These are phyloP conservation scores for Tauraco hartlaubi DNA, from an alignment of 2,797 vertebrate genomes.

Conservation along the genomic window DNA sequence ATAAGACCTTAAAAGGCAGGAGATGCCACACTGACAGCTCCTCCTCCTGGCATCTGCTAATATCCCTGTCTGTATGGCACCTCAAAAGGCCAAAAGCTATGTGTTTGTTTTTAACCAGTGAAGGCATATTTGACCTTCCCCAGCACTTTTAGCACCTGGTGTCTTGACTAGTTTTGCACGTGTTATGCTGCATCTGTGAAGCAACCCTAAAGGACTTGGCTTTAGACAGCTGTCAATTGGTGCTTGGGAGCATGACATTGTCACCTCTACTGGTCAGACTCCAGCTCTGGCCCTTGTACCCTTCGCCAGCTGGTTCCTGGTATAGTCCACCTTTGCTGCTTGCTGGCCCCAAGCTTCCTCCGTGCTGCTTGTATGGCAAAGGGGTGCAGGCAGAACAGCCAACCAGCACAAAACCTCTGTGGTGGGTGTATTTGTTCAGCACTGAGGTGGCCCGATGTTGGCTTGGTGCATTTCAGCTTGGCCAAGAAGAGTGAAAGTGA, in stretches of 20 bases:
- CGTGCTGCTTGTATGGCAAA: neutral
- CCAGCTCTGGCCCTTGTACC: neutral
- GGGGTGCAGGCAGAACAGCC: neutral
- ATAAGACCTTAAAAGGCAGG: neutral
- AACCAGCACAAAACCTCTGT: neutral
- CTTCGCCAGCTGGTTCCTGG: neutral
- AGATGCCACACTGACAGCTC: neutral
- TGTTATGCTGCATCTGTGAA: neutral
- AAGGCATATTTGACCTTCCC: constrained; percentile 24
- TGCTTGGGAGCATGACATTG: neutral
- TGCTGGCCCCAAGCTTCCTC: neutral
- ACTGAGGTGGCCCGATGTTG: neutral
- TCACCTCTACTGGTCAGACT: neutral
- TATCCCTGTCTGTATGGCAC: neutral
- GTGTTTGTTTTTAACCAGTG: neutral
- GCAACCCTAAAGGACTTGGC: neutral
- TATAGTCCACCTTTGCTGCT: neutral
- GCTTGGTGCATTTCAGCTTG: neutral
- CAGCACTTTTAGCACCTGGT: neutral
- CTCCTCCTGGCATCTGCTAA: constrained; percentile 28
- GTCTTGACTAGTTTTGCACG: constrained; percentile 21
- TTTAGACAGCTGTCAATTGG: neutral
- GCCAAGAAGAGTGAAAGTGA: neutral
- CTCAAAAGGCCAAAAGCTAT: neutral
- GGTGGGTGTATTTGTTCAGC: neutral